Conservation (phyloP, 2,113 vertebrate genomes). For the Leptodactylus fuscus region DNA sequence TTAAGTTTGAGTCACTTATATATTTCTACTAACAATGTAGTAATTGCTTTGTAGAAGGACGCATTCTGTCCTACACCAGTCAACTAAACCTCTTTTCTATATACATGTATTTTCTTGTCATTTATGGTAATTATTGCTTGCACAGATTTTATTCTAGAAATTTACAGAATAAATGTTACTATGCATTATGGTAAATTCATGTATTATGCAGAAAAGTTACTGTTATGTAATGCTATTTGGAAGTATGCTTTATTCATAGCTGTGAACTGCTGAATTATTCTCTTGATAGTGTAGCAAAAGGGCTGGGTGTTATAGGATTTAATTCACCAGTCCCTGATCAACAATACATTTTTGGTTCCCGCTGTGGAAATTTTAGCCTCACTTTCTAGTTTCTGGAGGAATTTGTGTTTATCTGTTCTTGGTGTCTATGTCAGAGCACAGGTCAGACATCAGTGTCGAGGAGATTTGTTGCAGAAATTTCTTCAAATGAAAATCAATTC, state of each 20-base stretch:
- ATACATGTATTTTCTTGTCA: not conserved
- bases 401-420: too few species aligned
- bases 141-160: not conserved
- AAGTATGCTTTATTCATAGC: not conserved
- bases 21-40: not conserved
- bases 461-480: too few species aligned
- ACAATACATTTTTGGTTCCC: not conserved
- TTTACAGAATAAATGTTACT: not conserved
- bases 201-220: not conserved
- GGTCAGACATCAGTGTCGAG: too few species aligned
- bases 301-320: not conserved
- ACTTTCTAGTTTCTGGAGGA: too few species aligned
- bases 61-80: not conserved
- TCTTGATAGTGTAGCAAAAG: not conserved
- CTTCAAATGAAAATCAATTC: too few species aligned
- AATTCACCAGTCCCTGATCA: not conserved
- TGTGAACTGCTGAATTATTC: not conserved
- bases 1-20: not conserved
- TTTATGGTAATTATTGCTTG: not conserved
- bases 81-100: not conserved
- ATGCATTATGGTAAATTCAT: not conserved
- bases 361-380: not conserved
- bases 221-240: not conserved
- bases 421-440: too few species aligned
- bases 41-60: not conserved